Percentiles rank a stretch among this genome's conserved stretches.
Conservation (phyloP, 2,888 invertebrate species). For the Hololepta plana region DNA sequence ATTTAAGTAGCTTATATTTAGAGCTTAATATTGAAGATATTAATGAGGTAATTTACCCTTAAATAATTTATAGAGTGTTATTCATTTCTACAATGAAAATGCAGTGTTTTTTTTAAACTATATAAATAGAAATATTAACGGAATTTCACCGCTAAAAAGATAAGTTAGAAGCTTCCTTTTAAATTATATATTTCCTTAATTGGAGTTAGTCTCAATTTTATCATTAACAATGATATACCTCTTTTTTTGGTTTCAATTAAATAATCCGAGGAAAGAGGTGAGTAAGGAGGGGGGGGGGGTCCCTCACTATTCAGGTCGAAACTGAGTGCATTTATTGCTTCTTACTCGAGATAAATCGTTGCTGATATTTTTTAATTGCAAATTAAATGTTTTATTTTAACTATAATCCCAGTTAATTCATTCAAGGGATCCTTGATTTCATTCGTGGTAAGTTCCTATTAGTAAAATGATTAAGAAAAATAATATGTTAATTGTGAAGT, state of each 20-base stretch:
- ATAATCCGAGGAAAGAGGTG: no score
- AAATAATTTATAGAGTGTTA: slow-evolving; percentile 19
- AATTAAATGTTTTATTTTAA: slow-evolving; percentile 30
- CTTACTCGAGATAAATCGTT: slow-evolving; percentile 27
- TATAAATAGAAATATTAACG: slow-evolving; percentile 37
- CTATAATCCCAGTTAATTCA: slow-evolving; percentile 28
- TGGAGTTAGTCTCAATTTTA: slow-evolving; percentile 36
- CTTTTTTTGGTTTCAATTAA: slow-evolving; percentile 28
- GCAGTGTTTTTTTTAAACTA: slow-evolving; percentile 47
- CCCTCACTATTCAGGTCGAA: slow-evolving; percentile 31
- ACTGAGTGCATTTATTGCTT: slow-evolving; percentile 31
- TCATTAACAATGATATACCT: slow-evolving; percentile 51
- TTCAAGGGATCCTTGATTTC: slow-evolving; percentile 41
- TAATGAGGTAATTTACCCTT: slow-evolving; percentile 19
- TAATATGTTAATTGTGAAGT: slow-evolving; percentile 16
- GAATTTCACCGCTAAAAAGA: slow-evolving; percentile 27
- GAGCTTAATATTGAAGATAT: slow-evolving; percentile 31
- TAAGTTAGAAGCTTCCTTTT: slow-evolving; percentile 45
- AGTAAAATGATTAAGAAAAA: slow-evolving; percentile 35
- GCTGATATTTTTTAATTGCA: slow-evolving; percentile 29
- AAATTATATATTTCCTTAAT: slow-evolving; percentile 35
- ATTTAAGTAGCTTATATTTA: slow-evolving; percentile 28
- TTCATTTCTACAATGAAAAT: slow-evolving; percentile 47
- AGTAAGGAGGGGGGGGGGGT: slow-evolving; percentile 28
- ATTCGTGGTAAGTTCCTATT: slow-evolving; percentile 33